Evolutionary conservation across 2,888 invertebrate genomes (phyloP).

Genomic region (Oxystoma pomonae): DNA sequence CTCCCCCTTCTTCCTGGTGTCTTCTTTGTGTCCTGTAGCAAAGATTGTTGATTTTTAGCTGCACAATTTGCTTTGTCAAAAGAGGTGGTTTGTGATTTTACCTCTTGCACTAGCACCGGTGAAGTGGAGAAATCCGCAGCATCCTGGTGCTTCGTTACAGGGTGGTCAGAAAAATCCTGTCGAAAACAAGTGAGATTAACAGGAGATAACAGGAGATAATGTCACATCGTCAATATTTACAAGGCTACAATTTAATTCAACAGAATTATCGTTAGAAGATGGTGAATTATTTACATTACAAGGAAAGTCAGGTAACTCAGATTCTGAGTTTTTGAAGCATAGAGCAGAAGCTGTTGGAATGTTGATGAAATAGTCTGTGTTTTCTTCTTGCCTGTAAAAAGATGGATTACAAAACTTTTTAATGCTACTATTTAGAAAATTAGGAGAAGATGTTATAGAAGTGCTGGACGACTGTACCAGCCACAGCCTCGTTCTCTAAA

Average conservation of each 20-base stretch:
- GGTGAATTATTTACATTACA: too few relatives aligned
- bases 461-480: too few relatives aligned
- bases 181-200: not conserved
- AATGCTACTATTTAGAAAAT: too few relatives aligned
- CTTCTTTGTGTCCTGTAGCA: not conserved
- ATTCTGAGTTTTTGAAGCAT: too few relatives aligned
- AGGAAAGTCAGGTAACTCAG: too few relatives aligned
- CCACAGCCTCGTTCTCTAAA: too few relatives aligned
- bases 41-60: not conserved
- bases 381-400: not conserved
- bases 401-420: too few relatives aligned
- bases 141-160: not conserved
- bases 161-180: not conserved
- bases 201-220: not conserved
- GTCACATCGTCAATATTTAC: not conserved
- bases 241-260: not conserved
- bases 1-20: not conserved
- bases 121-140: not conserved
- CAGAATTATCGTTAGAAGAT: not conserved
- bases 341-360: too few relatives aligned
- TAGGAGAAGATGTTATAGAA: too few relatives aligned
- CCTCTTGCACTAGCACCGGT: not conserved
- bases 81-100: not conserved
- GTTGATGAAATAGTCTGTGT: not conserved
- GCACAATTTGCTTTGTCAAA: not conserved